Evolutionary conservation across 1,140 invertebrate genomes (phyloP), one percentile per base, ranked within the genome.

Genomic region (Sycophila sp.): DNA sequence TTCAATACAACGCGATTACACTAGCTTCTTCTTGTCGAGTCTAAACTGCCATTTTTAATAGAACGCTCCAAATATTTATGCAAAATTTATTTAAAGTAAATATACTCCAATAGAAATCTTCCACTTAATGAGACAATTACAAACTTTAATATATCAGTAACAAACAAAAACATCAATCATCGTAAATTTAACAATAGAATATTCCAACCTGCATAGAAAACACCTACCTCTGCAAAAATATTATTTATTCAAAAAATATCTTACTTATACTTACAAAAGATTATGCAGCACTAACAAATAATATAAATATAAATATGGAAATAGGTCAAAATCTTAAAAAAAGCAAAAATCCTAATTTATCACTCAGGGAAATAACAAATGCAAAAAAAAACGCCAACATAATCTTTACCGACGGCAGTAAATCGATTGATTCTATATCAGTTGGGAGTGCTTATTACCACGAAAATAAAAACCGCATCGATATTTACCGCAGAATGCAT

Each of bases 61-160:
- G 32, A 30, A 49, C 4, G 69, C 51, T 13, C 32, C 63, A 1
- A 63, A 49, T 17, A 5, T 22, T 8, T 49, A 49, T 4, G 32
- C 63, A 11, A 59, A 49, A 2, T 70, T 45, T 15, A 15, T n/a
- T n/a, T n/a, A n/a, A n/a, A n/a, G 68, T 13, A 15, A 17, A 4
- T 51, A 49, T 22, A 56, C 59, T 4, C 68, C 59, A 1, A 55
- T 13, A 13, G 17, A 22, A 63, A 70, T 24, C n/a, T 70, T 40
- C 36, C 60, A 17, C 38, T 70, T 6, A 56, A 11, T 15, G 58
- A 62, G 55, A 26, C 45, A 36, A 36, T 36, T 36, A 36, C 4
- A 69, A 60, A 24, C 28, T 69, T 8, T 15, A 32, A 1, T 8
- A 22, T 4, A n/a, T 47, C 10, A 19, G 4, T 10, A 47, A 47